Evolutionary conservation across 1,140 invertebrate genomes (phyloP).

Genomic region (Achatina immaculata): DNA sequence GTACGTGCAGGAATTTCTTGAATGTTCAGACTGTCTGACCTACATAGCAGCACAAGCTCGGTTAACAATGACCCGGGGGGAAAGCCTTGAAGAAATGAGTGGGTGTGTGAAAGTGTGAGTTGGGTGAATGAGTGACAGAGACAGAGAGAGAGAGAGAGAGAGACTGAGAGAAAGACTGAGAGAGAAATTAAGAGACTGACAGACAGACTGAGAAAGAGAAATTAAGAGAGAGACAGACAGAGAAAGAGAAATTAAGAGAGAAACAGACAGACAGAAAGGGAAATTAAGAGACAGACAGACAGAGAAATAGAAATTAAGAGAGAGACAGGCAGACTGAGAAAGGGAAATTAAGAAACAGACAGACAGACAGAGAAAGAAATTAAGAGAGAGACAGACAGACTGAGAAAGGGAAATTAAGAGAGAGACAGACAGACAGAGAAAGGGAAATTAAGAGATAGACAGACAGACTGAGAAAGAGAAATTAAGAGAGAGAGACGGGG

Average conservation of each 20-base stretch:
- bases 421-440: conserved; percentile 25
- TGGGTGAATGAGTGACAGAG: too few species aligned
- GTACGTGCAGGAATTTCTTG: too few species aligned
- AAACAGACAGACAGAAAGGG: not conserved
- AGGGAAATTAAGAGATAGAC: too few species aligned
- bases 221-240: not conserved
- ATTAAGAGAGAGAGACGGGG: too few species aligned
- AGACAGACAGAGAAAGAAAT: not conserved
- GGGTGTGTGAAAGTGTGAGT: too few species aligned
- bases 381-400: not conserved
- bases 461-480: conserved; percentile 24
- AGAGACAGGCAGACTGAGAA: conserved; percentile 14
- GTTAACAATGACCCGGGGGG: too few species aligned
- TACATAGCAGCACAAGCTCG: too few species aligned
- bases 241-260: too few species aligned
- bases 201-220: conserved; percentile 1
- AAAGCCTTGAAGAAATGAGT: too few species aligned
- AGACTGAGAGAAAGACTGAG: not conserved
- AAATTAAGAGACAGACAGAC: not conserved
- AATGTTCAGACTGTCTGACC: too few species aligned
- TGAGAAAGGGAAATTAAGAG: not conserved
- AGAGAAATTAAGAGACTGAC: not conserved
- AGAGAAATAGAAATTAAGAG: not conserved
- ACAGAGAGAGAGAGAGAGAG: not conserved
- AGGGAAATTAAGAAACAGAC: not conserved